Conservation (phyloP, 2,797 vertebrate genomes). For the Leontocebus nigricollis region DNA sequence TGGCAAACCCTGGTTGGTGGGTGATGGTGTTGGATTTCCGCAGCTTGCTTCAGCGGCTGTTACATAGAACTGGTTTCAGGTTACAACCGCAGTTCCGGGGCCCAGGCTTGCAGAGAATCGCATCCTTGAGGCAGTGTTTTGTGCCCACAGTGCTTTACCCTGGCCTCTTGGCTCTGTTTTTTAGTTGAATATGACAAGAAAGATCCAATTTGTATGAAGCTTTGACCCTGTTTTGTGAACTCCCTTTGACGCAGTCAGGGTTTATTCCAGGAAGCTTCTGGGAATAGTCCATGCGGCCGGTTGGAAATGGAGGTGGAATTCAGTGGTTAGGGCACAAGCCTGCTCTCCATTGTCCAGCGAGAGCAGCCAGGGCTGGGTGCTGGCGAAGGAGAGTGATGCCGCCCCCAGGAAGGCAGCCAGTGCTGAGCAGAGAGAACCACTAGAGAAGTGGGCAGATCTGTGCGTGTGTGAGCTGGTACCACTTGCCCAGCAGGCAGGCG, state of each 20-base stretch:
- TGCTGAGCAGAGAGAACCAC: fast-evolving
- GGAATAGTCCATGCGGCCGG: fast-evolving
- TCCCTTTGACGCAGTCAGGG: fast-evolving
- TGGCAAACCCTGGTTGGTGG: neutral
- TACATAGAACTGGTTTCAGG: neutral
- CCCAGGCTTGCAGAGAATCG: neutral
- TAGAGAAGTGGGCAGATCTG: neutral
- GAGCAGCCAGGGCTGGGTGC: neutral
- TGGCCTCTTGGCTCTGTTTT: too few relatives aligned
- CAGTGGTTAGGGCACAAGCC: neutral
- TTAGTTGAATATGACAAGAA: neutral
- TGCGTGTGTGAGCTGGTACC: fast-evolving
- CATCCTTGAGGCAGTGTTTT: neutral
- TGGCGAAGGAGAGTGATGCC: fast-evolving
- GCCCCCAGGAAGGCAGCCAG: neutral
- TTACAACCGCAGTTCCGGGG: neutral
- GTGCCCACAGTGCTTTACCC: neutral
- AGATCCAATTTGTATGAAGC: neutral
- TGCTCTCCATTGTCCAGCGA: neutral
- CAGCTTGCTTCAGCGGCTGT: neutral
- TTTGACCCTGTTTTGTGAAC: neutral
- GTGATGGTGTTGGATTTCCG: neutral
- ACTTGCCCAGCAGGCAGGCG: neutral
- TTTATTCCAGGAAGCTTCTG: neutral
- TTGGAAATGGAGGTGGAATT: too few relatives aligned